Conservation (phyloP, 2,113 vertebrate genomes). For the Eonycteris spelaea region DNA sequence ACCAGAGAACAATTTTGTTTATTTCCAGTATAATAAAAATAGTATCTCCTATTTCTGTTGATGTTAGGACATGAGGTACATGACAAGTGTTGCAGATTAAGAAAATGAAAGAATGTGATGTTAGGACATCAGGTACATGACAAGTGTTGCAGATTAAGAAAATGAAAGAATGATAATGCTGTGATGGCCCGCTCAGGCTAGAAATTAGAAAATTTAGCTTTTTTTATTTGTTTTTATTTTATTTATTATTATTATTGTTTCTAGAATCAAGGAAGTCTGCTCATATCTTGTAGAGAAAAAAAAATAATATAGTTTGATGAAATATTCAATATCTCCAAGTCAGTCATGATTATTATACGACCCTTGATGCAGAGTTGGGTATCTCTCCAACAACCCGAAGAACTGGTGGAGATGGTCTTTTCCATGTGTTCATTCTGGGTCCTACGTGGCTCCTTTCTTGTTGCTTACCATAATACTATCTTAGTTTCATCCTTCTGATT, state of each 20-base stretch:
- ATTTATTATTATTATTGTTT: neutral
- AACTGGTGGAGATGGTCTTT: neutral
- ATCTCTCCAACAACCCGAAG: neutral
- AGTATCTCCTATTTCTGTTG: neutral
- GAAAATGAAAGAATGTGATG: neutral
- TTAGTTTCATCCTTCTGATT: neutral
- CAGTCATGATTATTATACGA: neutral
- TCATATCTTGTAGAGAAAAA: neutral
- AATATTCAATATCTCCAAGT: neutral
- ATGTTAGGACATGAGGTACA: neutral
- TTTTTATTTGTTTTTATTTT: neutral
- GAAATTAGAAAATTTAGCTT: neutral
- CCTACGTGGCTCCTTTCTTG: neutral
- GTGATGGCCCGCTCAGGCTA: neutral
- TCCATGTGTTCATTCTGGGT: neutral
- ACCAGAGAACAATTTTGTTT: neutral
- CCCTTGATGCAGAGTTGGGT: neutral
- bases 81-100: neutral
- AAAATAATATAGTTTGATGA: neutral
- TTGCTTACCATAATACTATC: neutral
- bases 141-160: neutral
- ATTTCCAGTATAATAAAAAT: neutral
- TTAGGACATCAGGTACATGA: neutral
- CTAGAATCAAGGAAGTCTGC: neutral
- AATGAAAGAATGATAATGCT: neutral